phyloP scores from a whole-genome alignment of 2,113 vertebrate species.

The Carollia perspicillata region DNA sequence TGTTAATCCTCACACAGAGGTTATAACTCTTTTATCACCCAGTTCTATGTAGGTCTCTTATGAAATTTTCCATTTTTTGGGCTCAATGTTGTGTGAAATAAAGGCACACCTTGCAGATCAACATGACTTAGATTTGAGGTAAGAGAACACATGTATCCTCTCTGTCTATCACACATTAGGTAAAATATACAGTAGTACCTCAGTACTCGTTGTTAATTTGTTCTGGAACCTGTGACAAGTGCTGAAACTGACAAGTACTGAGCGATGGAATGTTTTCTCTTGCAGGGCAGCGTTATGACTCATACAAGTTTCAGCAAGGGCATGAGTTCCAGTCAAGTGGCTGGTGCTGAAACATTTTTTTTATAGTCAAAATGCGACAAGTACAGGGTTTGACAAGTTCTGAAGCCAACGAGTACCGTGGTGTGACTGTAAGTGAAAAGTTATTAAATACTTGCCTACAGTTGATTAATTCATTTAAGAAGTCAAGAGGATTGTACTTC shows the following conservation, averaged over 20 bases:
- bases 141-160: accelerated
- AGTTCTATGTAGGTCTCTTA: not conserved
- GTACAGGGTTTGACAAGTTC: too few relatives aligned
- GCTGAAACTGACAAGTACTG: too few relatives aligned
- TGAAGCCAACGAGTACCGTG: too few relatives aligned
- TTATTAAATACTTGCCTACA: not conserved
- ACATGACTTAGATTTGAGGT: not conserved
- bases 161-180: not conserved
- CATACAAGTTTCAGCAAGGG: too few relatives aligned
- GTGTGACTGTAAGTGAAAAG: not conserved
- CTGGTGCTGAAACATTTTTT: too few relatives aligned
- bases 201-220: too few relatives aligned
- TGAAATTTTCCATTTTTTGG: not conserved
- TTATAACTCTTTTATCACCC: not conserved
- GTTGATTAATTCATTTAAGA: not conserved
- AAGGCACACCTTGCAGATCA: not conserved
- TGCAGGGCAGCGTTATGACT: too few relatives aligned
- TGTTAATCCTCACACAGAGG: not conserved
- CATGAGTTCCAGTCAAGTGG: too few relatives aligned
- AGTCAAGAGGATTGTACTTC: too few relatives aligned
- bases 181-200: not conserved
- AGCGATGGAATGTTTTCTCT: too few relatives aligned
- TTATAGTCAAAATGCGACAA: too few relatives aligned
- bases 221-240: too few relatives aligned
- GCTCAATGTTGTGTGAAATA: not conserved